Evolutionary conservation across 2,888 invertebrate genomes (phyloP).

Genomic region (Steromphala cineraria): DNA sequence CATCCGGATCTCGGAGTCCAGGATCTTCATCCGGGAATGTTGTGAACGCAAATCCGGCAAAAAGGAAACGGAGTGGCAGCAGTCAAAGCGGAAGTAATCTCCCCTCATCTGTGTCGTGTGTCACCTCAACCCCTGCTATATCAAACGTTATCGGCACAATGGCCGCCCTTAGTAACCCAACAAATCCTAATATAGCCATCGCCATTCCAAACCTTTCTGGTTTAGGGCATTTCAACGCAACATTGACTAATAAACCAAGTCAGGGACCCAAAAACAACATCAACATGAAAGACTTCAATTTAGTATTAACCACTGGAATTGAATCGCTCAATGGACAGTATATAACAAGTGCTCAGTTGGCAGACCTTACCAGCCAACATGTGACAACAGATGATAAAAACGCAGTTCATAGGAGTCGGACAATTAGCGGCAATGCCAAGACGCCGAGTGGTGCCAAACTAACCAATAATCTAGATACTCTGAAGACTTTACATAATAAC

Average conservation of each 20-base stretch:
- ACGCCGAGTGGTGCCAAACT: conserved; percentile 33
- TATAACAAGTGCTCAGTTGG: conserved; percentile 56
- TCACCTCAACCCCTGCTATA: conserved; percentile 16
- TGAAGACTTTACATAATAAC: conserved; percentile 40
- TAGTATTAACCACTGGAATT: conserved; percentile 56
- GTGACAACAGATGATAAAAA: conserved; percentile 34
- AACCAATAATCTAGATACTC: conserved; percentile 35
- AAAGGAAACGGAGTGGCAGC: conserved; percentile 60
- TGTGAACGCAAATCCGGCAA: conserved; percentile 36
- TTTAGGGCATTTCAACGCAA: conserved; percentile 54
- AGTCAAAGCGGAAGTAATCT: conserved; percentile 32
- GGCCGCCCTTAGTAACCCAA: conserved; percentile 41
- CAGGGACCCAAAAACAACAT: conserved; percentile 55
- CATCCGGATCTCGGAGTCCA: conserved; percentile 18
- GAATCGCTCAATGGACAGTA: conserved; percentile 68
- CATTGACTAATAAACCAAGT: conserved; percentile 47
- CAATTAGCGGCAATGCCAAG: conserved; percentile 34
- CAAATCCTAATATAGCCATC: conserved; percentile 51
- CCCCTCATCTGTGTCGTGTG: background rate
- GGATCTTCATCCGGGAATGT: conserved; percentile 11
- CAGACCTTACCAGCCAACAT: conserved; percentile 44
- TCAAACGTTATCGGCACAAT: conserved; percentile 27
- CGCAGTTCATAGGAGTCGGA: conserved; percentile 33
- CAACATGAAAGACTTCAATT: conserved; percentile 55
- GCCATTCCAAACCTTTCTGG: conserved; percentile 58